Evolutionary conservation across 2,888 invertebrate species (phyloP).

Genomic region (Pristionchus arcanus): DNA sequence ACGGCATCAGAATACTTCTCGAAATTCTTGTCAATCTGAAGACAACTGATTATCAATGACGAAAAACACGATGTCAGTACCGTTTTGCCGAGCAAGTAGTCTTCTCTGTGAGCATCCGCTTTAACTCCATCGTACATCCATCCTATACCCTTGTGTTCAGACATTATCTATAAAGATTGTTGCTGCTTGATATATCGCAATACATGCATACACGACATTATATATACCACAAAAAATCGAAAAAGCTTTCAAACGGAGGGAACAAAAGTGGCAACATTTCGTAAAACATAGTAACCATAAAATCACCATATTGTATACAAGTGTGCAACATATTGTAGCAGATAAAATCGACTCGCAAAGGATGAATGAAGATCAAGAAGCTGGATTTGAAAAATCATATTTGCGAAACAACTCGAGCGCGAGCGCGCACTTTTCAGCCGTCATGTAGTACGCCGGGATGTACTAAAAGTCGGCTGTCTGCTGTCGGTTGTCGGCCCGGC

Average conservation of each 20-base stretch:
- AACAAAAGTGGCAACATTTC: background rate
- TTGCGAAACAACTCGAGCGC: too few relatives aligned
- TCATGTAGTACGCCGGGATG: too few relatives aligned
- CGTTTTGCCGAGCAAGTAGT: conserved; percentile 75
- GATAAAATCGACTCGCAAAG: too few relatives aligned
- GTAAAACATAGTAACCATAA: too few relatives aligned
- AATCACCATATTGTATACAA: too few relatives aligned
- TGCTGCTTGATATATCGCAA: background rate
- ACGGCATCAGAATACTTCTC: conserved; percentile 77
- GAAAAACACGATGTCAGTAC: conserved; percentile 57
- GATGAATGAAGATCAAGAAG: too few relatives aligned
- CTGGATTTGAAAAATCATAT: too few relatives aligned
- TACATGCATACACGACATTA: background rate
- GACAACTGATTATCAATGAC: background rate
- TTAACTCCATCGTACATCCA: conserved; percentile 78
- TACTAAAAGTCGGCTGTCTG: too few relatives aligned
- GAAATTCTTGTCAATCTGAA: conserved; percentile 75
- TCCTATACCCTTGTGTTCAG: conserved; percentile 62
- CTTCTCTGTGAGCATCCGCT: conserved; percentile 73
- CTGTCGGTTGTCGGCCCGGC: too few relatives aligned
- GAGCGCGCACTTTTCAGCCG: too few relatives aligned
- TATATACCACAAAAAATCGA: background rate
- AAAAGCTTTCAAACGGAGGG: background rate
- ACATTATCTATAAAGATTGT: conserved; percentile 12
- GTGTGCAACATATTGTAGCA: too few relatives aligned